Evolutionary conservation across 2,113 vertebrate genomes (phyloP).

Genomic region (Ellobius talpinus): DNA sequence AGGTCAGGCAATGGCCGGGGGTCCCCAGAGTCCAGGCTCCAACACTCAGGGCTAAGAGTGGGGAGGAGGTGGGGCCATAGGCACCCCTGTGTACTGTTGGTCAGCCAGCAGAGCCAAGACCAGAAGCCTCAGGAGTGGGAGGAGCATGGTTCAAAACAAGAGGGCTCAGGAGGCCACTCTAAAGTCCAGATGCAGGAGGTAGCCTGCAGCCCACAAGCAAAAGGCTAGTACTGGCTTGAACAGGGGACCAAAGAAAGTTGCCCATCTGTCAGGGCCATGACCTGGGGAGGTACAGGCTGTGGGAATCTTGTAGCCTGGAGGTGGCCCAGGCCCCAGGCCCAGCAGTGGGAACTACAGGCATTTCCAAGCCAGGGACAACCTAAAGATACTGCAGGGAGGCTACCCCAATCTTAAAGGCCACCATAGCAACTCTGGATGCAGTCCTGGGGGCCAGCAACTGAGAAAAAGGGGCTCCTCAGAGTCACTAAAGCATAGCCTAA

Average conservation of each 20-base stretch:
- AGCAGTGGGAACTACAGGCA: neutral
- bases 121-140: neutral
- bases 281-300: neutral
- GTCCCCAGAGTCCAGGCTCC: neutral
- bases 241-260: neutral
- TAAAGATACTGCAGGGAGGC: neutral
- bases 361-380: too few relatives aligned
- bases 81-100: neutral
- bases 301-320: neutral
- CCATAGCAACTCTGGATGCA: neutral
- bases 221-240: neutral
- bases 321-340: neutral
- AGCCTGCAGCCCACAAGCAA: too few relatives aligned
- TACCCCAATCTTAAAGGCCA: neutral
- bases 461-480: neutral
- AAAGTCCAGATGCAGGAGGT: neutral
- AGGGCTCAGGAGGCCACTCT: neutral
- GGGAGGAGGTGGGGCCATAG: neutral
- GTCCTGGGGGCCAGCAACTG: neutral
- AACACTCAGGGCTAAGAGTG: neutral
- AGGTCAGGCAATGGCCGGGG: fast-evolving
- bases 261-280: neutral
- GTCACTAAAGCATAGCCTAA: neutral
- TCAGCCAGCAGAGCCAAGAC: neutral
- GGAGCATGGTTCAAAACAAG: neutral